Conservation (phyloP, 1,140 invertebrate genomes). For the Dufourea novaeangliae region DNA sequence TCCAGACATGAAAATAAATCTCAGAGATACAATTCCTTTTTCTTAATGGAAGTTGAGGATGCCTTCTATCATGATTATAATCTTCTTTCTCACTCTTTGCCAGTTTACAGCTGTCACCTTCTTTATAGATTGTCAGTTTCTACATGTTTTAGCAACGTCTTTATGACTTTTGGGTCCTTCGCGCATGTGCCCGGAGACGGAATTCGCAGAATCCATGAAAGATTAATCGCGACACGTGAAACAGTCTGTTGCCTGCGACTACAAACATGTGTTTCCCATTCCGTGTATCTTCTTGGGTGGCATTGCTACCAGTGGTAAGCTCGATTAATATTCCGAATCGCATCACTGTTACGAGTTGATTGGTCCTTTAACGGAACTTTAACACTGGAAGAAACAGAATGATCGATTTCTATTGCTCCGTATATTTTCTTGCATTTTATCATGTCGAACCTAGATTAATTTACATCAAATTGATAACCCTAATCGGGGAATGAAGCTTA, state of each 20-base stretch:
- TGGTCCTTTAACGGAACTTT: neutral
- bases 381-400: neutral
- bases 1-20: constrained; percentile 4
- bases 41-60: neutral
- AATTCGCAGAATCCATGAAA: constrained; percentile 58
- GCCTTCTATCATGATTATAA: constrained; percentile 24
- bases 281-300: constrained; percentile 56
- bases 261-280: constrained; percentile 58
- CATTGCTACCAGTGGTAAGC: constrained; percentile 21
- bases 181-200: constrained; percentile 34
- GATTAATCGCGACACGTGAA: constrained; percentile 60
- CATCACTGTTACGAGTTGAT: neutral
- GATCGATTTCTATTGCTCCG: too few relatives aligned
- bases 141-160: neutral
- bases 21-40: neutral
- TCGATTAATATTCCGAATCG: constrained; percentile 50
- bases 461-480: too few relatives aligned
- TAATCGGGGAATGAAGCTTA: too few relatives aligned
- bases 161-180: neutral
- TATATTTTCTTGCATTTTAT: too few relatives aligned
- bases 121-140: neutral
- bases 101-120: neutral
- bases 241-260: constrained; percentile 42
- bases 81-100: neutral
- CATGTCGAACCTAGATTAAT: too few relatives aligned